These are phyloP conservation scores for Synergus japonicus DNA, from an alignment of 2,888 invertebrate genomes.

Conservation along the genomic window DNA sequence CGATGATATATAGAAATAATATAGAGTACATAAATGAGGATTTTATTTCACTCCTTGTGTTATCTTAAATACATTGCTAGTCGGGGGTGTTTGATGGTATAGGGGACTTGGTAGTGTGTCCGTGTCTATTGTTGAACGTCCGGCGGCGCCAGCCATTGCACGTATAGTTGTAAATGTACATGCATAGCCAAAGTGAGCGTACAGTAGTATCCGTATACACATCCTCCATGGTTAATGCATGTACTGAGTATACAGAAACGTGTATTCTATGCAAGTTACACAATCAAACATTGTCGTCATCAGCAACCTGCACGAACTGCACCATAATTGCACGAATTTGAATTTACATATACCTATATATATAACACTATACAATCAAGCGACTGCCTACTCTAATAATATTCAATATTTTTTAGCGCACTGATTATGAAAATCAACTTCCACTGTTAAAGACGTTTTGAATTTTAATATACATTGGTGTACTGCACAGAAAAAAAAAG, in stretches of 20 bases:
- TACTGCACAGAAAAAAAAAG: too few species aligned
- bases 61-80: conserved; percentile 61
- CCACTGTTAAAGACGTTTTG: neutral
- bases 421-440: neutral
- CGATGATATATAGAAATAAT: neutral
- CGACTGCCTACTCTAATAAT: neutral
- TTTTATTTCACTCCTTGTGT: conserved; percentile 1
- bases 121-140: conserved; percentile 72
- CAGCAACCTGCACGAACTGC: neutral
- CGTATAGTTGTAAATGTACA: neutral
- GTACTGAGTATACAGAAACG: conserved; percentile 1
- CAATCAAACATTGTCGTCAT: neutral
- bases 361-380: neutral
- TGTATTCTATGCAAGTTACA: neutral
- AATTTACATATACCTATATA: neutral
- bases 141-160: conserved; percentile 73
- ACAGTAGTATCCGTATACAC: neutral
- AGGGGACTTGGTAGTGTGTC: neutral
- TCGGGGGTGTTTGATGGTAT: conserved; percentile 69
- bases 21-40: neutral
- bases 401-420: neutral
- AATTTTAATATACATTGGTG: too few species aligned
- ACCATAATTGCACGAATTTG: neutral
- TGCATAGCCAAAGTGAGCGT: neutral
- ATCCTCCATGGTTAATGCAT: neutral